Conservation (phyloP, 1,140 invertebrate genomes). For the Calephelis nemesis region DNA sequence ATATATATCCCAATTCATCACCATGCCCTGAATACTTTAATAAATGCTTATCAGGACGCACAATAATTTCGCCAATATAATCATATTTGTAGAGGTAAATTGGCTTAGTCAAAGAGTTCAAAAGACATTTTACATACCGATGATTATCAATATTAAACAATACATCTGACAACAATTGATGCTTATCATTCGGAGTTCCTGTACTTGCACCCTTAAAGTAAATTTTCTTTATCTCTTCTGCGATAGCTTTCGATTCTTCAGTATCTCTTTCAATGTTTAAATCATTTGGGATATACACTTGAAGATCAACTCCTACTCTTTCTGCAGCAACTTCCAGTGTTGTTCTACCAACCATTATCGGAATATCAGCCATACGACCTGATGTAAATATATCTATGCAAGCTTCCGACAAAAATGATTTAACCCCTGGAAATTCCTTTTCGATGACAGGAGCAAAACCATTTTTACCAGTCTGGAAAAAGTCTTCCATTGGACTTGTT, state of each 20-base stretch:
- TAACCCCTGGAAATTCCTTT: slow-evolving; percentile 62
- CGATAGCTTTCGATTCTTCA: slow-evolving; percentile 50
- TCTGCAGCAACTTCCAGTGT: slow-evolving; percentile 51
- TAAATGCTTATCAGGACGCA: slow-evolving; percentile 37
- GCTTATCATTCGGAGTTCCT: slow-evolving; percentile 44
- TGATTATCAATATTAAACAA: slow-evolving; percentile 54
- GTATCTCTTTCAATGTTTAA: slow-evolving; percentile 57
- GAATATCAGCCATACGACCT: slow-evolving; percentile 56
- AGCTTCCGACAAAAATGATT: slow-evolving; percentile 52
- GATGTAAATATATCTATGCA: slow-evolving; percentile 57
- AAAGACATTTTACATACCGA: slow-evolving; percentile 56
- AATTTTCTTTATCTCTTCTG: slow-evolving; percentile 52
- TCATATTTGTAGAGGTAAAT: slow-evolving; percentile 74
- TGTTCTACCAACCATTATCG: slow-evolving; percentile 62
- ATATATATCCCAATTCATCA: slow-evolving; percentile 74
- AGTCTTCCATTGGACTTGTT: slow-evolving; percentile 34
- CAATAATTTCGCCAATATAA: slow-evolving; percentile 67
- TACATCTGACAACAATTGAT: slow-evolving; percentile 62
- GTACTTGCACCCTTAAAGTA: slow-evolving; percentile 56
- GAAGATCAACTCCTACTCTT: slow-evolving; percentile 50
- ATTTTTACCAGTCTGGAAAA: slow-evolving; percentile 27
- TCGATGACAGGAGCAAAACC: slow-evolving; percentile 59
- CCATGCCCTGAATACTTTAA: slow-evolving; percentile 51
- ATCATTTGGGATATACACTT: slow-evolving; percentile 57
- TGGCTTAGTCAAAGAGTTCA: slow-evolving; percentile 54